phyloP scores from a whole-genome alignment of 2,113 vertebrate genomes.

The Rutilus rutilus region DNA sequence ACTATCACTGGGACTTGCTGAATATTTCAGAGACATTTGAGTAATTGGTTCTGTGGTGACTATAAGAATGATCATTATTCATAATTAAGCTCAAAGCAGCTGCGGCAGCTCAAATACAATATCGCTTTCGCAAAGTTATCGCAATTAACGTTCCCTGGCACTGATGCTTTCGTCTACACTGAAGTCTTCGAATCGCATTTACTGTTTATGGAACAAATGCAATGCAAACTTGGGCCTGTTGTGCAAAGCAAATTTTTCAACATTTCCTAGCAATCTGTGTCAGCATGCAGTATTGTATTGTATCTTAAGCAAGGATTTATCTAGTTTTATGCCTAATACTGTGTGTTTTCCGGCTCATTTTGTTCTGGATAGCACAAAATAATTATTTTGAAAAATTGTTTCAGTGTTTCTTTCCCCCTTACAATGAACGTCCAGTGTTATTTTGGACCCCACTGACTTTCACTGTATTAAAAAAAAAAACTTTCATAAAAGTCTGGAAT shows the following conservation, averaged over 20 bases:
- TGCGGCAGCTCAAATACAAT: conserved; percentile 37
- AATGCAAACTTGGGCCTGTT: neutral
- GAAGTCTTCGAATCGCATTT: neutral
- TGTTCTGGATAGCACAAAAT: neutral
- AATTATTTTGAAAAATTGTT: neutral
- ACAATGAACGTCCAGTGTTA: neutral
- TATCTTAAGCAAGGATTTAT: neutral
- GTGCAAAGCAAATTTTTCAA: neutral
- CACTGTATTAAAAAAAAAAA: neutral
- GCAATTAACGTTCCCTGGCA: neutral
- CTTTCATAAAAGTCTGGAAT: neutral
- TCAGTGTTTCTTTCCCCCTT: neutral
- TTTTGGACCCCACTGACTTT: neutral
- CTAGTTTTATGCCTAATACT: neutral
- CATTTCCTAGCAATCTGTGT: neutral
- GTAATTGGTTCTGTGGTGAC: conserved; percentile 40
- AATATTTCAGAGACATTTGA: conserved; percentile 43
- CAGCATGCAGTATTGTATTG: neutral
- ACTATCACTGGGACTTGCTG: conserved; percentile 32
- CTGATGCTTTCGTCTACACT: neutral
- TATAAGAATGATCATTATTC: conserved; percentile 26
- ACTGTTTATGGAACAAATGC: neutral
- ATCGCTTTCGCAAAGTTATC: conserved; percentile 2
- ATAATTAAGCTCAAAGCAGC: conserved; percentile 42
- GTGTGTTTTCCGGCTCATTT: neutral